Conservation (phyloP, 2,113 vertebrate species). For the Hippocampus mohnikei region DNA sequence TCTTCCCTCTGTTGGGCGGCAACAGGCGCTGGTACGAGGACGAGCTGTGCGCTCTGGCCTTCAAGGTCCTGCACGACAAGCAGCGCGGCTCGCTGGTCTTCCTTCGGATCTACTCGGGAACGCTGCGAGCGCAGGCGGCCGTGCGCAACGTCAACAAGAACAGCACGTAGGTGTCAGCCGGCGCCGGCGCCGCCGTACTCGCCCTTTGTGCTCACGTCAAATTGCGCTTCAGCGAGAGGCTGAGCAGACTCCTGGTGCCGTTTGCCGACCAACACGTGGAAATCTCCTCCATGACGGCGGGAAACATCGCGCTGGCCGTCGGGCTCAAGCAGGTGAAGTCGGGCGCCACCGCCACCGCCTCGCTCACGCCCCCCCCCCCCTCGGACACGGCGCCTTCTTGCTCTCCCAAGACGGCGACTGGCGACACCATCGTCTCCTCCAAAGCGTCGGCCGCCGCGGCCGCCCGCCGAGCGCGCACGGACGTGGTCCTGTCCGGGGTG, state of each 20-base stretch:
- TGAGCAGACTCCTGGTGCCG: slow-evolving; percentile 90
- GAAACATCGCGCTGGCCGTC: slow-evolving; percentile 93
- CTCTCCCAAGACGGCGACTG: slow-evolving; percentile 82
- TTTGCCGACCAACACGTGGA: slow-evolving; percentile 96
- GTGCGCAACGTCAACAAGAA: slow-evolving; percentile 90
- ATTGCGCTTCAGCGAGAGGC: slow-evolving; percentile 79
- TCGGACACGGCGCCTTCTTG: not conserved
- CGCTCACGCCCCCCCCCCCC: no score
- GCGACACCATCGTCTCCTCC: slow-evolving; percentile 91
- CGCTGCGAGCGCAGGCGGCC: slow-evolving; percentile 84
- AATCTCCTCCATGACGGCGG: slow-evolving; percentile 84
- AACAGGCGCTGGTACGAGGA: slow-evolving; percentile 86
- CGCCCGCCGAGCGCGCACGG: slow-evolving; percentile 60
- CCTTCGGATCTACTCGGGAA: slow-evolving; percentile 89
- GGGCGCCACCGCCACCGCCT: not conserved
- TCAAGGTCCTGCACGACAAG: slow-evolving; percentile 95
- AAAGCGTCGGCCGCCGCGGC: slow-evolving; percentile 83
- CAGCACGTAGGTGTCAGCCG: slow-evolving; percentile 77
- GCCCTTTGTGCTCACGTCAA: no score
- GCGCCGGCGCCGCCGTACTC: no score
- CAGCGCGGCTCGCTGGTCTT: slow-evolving; percentile 93
- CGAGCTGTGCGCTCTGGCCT: slow-evolving; percentile 90
- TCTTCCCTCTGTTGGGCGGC: no score
- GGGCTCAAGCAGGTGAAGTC: slow-evolving; percentile 86
- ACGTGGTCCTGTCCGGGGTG: slow-evolving; percentile 83